Percentiles rank a stretch among this genome's conserved stretches.
Conservation (phyloP, 2,113 vertebrate species). For the Ibidorhyncha struthersii region DNA sequence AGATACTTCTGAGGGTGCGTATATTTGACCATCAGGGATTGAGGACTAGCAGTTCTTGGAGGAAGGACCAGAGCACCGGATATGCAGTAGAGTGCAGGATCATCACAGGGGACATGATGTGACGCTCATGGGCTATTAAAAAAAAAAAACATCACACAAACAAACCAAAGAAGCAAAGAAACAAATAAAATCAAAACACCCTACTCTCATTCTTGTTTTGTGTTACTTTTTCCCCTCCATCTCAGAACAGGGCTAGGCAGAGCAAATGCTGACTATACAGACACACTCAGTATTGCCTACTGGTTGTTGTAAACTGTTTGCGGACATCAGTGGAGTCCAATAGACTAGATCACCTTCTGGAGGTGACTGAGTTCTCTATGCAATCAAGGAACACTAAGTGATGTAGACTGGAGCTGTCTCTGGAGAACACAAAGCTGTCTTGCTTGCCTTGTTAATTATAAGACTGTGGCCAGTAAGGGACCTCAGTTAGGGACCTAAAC, state of each 20-base stretch:
- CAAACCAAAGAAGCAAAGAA: background rate
- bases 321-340: background rate
- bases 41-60: background rate
- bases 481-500: background rate
- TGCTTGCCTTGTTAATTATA: background rate
- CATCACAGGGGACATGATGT: fast-evolving
- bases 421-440: background rate
- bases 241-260: background rate
- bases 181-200: background rate
- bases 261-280: background rate
- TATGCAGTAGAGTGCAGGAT: background rate
- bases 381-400: background rate
- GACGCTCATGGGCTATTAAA: background rate
- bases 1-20: background rate
- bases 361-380: background rate
- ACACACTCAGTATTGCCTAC: background rate
- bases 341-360: background rate
- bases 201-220: background rate
- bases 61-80: background rate
- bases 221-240: background rate
- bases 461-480: background rate
- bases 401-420: background rate
- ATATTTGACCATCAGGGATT: background rate
- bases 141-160: background rate
- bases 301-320: background rate